Evolutionary conservation across 2,113 vertebrate species (phyloP).

Genomic region (Collichthys lucidus): DNA sequence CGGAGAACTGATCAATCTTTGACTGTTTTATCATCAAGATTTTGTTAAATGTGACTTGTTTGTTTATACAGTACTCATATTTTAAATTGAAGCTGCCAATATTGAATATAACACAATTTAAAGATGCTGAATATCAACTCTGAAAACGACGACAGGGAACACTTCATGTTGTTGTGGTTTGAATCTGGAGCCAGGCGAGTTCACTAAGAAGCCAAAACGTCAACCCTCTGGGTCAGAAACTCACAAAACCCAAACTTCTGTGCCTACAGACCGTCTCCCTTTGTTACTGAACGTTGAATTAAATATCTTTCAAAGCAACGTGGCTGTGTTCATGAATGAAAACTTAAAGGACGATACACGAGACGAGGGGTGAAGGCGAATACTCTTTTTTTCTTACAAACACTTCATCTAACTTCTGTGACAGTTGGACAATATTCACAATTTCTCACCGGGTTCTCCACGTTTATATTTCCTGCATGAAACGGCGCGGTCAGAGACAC

Average conservation of each 20-base stretch:
- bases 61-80: not conserved
- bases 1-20: not conserved
- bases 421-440: no score
- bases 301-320: conserved; percentile 26
- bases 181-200: not conserved
- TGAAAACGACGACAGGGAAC: not conserved
- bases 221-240: not conserved
- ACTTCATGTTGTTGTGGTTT: no score
- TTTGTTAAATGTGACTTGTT: not conserved
- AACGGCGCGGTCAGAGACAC: no score
- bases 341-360: no score
- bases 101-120: not conserved
- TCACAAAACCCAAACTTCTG: not conserved
- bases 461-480: no score
- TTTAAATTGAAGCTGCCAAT: conserved; percentile 11
- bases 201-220: not conserved
- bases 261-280: conserved; percentile 8
- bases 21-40: not conserved
- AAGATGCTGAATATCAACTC: not conserved
- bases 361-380: no score
- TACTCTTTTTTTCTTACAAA: no score
- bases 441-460: no score
- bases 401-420: no score
- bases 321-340: not conserved
- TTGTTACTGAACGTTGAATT: not conserved